A percentile compares a stretch with the other conserved stretches of the same genome.
phyloP scores from a whole-genome alignment of 2,113 vertebrate species.

The Aptenodytes patagonicus region DNA sequence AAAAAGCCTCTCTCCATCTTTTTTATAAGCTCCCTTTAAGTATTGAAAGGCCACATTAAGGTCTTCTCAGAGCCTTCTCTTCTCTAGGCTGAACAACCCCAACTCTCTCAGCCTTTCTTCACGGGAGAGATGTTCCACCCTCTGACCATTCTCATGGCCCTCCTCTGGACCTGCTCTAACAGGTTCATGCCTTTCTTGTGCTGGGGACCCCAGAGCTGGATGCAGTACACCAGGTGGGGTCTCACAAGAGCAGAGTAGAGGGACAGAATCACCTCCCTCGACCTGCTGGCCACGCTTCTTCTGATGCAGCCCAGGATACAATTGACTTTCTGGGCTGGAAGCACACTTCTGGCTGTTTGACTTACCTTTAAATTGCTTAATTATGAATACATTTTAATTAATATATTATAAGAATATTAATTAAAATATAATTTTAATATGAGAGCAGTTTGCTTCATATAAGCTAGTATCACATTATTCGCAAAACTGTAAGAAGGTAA shows the following conservation, averaged over 20 bases:
- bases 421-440: neutral
- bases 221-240: accelerated
- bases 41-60: neutral
- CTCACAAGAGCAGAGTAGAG: accelerated
- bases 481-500: neutral
- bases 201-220: neutral
- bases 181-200: neutral
- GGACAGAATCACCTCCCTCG: neutral
- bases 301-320: accelerated
- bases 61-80: neutral
- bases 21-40: neutral
- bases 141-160: accelerated
- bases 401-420: neutral
- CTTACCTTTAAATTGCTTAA: neutral
- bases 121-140: neutral
- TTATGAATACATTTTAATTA: neutral
- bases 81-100: neutral
- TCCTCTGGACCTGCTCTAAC: accelerated
- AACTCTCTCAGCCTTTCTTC: neutral
- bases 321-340: neutral
- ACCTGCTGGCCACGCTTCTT: neutral
- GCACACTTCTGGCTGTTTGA: neutral
- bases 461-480: neutral
- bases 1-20: neutral
- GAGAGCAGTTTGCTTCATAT: neutral